Evolutionary conservation across 92 coral and sea anemone genomes (phyloP).

Genomic region (Hydrozoanthus gracilis): DNA sequence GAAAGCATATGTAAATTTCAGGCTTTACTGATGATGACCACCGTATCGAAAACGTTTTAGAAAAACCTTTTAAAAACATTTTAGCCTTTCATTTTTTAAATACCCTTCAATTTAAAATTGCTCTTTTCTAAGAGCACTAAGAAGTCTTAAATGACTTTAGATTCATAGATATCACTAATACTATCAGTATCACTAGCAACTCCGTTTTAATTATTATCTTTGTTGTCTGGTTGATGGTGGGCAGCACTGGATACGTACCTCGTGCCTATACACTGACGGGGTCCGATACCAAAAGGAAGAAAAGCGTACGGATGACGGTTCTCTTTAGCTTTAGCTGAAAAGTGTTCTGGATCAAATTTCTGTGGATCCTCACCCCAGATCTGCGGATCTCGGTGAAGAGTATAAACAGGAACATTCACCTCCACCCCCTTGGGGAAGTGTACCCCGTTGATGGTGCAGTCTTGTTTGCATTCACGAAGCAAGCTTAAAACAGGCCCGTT

Average conservation of each 20-base stretch:
- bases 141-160: too few species aligned
- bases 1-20: too few species aligned
- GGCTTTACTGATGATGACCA: too few species aligned
- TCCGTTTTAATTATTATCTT: too few species aligned
- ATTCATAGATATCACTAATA: too few species aligned
- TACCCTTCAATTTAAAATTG: too few species aligned
- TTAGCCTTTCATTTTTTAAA: too few species aligned
- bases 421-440: conserved; percentile 65
- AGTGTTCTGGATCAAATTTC: conserved; percentile 76
- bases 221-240: not conserved
- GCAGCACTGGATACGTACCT: not conserved
- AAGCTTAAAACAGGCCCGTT: conserved; percentile 58
- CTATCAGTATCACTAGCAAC: too few species aligned
- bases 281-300: conserved; percentile 18
- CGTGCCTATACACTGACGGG: conserved; percentile 28
- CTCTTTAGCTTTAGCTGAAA: conserved; percentile 68
- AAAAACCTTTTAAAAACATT: too few species aligned
- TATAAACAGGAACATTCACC: conserved; percentile 57
- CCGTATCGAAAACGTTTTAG: too few species aligned
- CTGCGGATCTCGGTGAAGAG: conserved; percentile 79
- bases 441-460: conserved; percentile 58
- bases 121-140: too few species aligned
- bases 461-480: conserved; percentile 59
- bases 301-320: conserved; percentile 63
- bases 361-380: conserved; percentile 69